These are phyloP conservation scores for Urocolius indicus DNA, from an alignment of 2,113 vertebrate genomes.

Conservation along the genomic window DNA sequence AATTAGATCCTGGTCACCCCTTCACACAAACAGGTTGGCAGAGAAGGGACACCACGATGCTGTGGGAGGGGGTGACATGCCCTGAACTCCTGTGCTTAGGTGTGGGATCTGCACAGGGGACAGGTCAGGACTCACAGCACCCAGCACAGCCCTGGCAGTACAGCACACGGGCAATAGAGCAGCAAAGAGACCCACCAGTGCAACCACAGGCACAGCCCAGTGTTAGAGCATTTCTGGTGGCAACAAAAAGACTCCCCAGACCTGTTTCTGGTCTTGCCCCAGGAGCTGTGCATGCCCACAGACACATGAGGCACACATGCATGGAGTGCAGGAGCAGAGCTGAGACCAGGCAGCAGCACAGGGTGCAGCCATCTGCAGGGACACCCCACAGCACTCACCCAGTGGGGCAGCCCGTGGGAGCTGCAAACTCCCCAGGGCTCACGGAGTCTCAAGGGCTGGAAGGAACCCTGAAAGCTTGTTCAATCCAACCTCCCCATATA, in stretches of 20 bases:
- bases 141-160: fast-evolving
- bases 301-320: fast-evolving
- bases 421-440: too few species aligned
- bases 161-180: background rate
- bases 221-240: fast-evolving
- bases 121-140: fast-evolving
- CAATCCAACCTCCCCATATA: too few species aligned
- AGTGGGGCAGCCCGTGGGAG: too few species aligned
- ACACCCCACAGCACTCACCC: too few species aligned
- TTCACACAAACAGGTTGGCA: background rate
- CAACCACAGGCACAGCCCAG: fast-evolving
- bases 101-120: fast-evolving
- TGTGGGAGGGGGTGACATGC: background rate
- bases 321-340: too few species aligned
- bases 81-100: background rate
- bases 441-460: too few species aligned
- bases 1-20: background rate
- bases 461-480: too few species aligned
- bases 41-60: too few species aligned
- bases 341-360: too few species aligned
- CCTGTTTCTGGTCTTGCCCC: background rate
- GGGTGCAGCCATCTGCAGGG: too few species aligned
- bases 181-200: background rate
- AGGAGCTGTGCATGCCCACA: background rate
- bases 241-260: fast-evolving